Conservation (phyloP, 2,113 vertebrate species). For the Talpa occidentalis region DNA sequence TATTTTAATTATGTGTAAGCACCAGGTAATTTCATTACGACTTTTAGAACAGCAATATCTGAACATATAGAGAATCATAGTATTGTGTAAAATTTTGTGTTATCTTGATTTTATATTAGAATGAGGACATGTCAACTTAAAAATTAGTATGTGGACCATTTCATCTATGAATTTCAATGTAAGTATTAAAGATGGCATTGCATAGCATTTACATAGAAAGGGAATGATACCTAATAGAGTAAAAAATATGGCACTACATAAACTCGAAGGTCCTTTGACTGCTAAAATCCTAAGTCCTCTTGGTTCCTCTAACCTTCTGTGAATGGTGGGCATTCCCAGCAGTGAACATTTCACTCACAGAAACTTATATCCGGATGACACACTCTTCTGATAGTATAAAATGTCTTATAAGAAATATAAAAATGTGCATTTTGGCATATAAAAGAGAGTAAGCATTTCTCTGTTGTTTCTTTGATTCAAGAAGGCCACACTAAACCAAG, state of each 20-base stretch:
- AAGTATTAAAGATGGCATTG: neutral
- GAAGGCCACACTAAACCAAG: neutral
- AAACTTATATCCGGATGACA: neutral
- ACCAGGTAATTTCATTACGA: neutral
- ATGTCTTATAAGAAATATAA: too few species aligned
- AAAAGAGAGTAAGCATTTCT: neutral
- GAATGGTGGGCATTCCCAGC: neutral
- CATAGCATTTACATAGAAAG: neutral
- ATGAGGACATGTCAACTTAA: neutral
- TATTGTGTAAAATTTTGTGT: constrained; percentile 17
- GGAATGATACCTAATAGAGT: neutral
- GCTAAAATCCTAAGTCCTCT: neutral
- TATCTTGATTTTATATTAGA: neutral
- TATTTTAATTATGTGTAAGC: neutral
- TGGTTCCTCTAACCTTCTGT: neutral
- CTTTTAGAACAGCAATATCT: neutral
- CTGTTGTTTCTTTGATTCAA: neutral
- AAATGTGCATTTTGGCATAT: neutral
- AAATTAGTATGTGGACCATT: neutral
- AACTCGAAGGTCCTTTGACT: neutral
- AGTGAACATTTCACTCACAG: neutral
- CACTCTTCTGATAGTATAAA: neutral
- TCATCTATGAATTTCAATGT: neutral
- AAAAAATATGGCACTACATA: neutral
- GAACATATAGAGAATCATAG: neutral